These are phyloP conservation scores for Ammodytes marinus DNA, from an alignment of 2,113 vertebrate genomes.

Conservation along the genomic window DNA sequence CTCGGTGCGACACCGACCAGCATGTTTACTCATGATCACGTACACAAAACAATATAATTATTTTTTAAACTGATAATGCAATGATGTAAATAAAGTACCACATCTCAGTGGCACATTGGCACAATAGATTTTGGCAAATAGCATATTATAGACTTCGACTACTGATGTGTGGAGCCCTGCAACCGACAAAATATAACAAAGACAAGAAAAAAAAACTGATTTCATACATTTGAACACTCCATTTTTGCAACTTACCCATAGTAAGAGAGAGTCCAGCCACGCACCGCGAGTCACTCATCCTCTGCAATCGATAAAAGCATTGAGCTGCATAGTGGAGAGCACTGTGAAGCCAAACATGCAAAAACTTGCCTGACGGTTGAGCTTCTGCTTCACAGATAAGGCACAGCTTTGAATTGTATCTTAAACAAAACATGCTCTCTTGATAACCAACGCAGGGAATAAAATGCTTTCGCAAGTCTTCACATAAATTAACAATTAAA, in stretches of 20 bases:
- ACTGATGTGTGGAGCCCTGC: not conserved
- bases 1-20: not conserved
- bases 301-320: not conserved
- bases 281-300: not conserved
- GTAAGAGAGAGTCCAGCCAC: not conserved
- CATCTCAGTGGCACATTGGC: not conserved
- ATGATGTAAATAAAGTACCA: not conserved
- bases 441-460: not conserved
- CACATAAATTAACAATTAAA: too few species aligned
- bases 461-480: not conserved
- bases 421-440: not conserved
- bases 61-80: not conserved
- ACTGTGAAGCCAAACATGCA: not conserved
- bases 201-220: too few species aligned
- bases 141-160: not conserved
- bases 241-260: not conserved
- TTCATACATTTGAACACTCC: not conserved
- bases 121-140: too few species aligned
- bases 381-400: constrained; percentile 23
- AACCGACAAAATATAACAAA: not conserved
- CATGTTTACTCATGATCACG: not conserved
- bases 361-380: not conserved
- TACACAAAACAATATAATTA: not conserved
- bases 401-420: not conserved
- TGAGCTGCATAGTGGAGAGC: not conserved